Evolutionary conservation across 2,113 vertebrate species (phyloP).

Genomic region (Dasyurus viverrinus): DNA sequence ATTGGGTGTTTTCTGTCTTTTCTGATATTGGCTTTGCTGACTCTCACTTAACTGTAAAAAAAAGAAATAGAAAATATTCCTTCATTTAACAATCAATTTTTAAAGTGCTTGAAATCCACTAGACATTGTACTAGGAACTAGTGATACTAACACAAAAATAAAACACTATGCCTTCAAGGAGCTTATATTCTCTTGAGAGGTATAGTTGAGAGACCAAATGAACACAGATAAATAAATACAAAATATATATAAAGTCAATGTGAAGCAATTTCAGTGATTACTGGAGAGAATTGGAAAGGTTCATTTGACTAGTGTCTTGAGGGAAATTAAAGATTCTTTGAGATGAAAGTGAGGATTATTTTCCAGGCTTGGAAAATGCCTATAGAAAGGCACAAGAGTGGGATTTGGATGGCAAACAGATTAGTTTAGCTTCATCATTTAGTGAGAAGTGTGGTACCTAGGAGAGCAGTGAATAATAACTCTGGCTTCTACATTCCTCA

Average conservation of each 20-base stretch:
- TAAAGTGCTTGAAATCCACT: not conserved
- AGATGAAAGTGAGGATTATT: no score
- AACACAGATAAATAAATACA: not conserved
- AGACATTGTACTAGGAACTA: not conserved
- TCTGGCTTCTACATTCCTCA: not conserved
- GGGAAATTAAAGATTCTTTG: no score
- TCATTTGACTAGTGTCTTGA: no score
- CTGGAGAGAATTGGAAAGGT: not conserved
- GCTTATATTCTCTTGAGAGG: not conserved
- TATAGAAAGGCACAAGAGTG: not conserved
- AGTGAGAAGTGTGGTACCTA: not conserved
- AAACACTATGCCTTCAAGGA: not conserved
- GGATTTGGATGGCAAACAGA: not conserved
- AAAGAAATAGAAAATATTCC: constrained; percentile 5
- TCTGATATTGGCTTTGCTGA: not conserved
- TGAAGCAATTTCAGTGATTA: not conserved
- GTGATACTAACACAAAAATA: not conserved
- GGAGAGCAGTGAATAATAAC: not conserved
- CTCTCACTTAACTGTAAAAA: constrained; percentile 26
- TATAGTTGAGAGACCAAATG: not conserved
- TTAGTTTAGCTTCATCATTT: not conserved
- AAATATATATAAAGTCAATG: not conserved
- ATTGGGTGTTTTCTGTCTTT: not conserved
- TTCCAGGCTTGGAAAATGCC: not conserved
- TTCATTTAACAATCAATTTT: not conserved